Evolutionary conservation across 2,888 invertebrate species (phyloP), one percentile per base, ranked within the genome.

Genomic region (Thereva unica): DNA sequence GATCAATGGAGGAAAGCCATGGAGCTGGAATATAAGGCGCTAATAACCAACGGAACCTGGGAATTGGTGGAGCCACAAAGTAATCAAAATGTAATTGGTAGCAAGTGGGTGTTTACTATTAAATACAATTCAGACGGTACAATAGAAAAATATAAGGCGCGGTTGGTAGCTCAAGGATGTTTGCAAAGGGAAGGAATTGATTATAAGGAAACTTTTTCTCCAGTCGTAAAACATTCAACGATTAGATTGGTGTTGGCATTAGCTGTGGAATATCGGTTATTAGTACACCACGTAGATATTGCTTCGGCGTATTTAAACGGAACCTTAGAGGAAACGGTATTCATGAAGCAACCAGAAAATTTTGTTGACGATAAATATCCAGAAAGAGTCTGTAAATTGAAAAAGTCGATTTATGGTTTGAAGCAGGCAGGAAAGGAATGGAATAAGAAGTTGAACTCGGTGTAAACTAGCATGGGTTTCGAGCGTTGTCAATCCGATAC

Each of bases 131-230:
- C 67, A 12, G 68, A 70, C 67, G 73, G 73, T 41, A 52, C 54
- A n/a, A 61, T 73, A n/a, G 63, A 67, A 37, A 67, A 67, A 41
- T 71, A 71, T 52, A 75, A 73, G 55, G 74, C 73, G 1, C 64
- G 75, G 9, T 68, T 75, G 7, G 74, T 72, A 5, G 73, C 72
- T 12, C 68, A 71, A 67, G 72, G 73, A 8, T 74, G 70, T 71
- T 70, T 66, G 5, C 74, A 74, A 64, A 70, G 71, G 50, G 56
- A 68, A 5, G 70, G 70, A 12, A 49, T 71, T 44, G 73, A 75
- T 68, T 75, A 72, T 67, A 45, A 67, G 34, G 72, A 76, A 66
- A 73, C 73, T 5, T 74, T 70, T 68, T 68, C 73, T 9, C 74
- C 73, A 34, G 72, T 74, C 42, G 71, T 68, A 6, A 40, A 69